Evolutionary conservation across 2,113 vertebrate genomes (phyloP).

Genomic region (Orycteropus afer): DNA sequence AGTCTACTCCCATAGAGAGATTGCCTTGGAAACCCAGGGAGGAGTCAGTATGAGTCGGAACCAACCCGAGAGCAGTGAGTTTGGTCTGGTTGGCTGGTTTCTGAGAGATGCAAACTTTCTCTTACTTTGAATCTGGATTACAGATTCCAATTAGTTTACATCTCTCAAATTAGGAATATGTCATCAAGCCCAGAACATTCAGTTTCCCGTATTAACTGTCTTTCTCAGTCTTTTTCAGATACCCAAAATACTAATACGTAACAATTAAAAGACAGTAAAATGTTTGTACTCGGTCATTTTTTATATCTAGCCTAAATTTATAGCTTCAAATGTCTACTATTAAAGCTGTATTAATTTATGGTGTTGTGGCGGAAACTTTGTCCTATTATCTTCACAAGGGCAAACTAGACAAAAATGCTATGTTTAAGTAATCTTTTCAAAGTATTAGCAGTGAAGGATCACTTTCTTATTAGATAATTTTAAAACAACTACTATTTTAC

Average conservation of each 20-base stretch:
- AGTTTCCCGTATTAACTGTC: background rate
- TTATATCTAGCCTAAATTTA: background rate
- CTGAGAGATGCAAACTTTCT: background rate
- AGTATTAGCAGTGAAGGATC: background rate
- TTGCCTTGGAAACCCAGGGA: no score
- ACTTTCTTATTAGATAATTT: conserved; percentile 9
- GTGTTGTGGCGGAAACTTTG: background rate
- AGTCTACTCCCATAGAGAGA: no score
- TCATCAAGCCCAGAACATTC: background rate
- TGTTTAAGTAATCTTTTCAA: conserved; percentile 2
- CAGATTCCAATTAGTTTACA: conserved; percentile 10
- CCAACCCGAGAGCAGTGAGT: no score
- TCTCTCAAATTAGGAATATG: background rate
- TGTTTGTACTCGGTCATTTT: background rate
- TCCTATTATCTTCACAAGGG: conserved; percentile 18
- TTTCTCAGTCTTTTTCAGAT: conserved; percentile 16
- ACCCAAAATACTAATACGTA: background rate
- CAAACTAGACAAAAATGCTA: background rate
- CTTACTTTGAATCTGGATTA: conserved; percentile 5
- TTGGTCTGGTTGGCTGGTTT: no score
- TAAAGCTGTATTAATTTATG: conserved; percentile 9
- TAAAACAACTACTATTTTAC: background rate
- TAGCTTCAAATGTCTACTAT: conserved; percentile 9
- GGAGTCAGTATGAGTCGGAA: no score
- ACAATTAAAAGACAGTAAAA: background rate